Evolutionary conservation across 2,113 vertebrate species (phyloP), one percentile per base, ranked within the genome.

Genomic region (Aspidoscelis tigris): DNA sequence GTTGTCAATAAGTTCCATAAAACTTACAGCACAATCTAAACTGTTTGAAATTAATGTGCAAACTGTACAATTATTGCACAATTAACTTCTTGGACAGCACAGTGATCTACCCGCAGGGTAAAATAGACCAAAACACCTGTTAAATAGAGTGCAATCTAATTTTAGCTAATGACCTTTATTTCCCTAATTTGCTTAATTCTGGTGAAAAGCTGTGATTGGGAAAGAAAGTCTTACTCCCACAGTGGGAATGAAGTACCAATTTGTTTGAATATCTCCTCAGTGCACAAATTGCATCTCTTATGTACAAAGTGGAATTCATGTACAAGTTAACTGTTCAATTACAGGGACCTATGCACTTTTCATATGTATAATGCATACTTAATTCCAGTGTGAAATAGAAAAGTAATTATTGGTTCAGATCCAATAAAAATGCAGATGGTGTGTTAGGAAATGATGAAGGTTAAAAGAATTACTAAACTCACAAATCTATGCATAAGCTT

Each of bases 51-150:
- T 85, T 90, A 91, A 91, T 87, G 47, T 86, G 53, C 5, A 82
- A 83, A 87, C 80, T 87, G 44, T 80, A 90, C 76, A 91, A 82
- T 88, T 92, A 93, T 89, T 7, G 12, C 89, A 90, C 84, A 90
- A 88, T 90, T 94, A 93, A 90, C 88, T 91, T 94, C 87, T 88
- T 92, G 82, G 88, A 89, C 86, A 82, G n/a, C 68, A 84, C 21
- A 82, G 85, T 89, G 80, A 79, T 89, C 80, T 92, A 76, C 85
- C 87, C 78, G 89, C 68, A 79, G 83, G 88, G 85, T 90, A 80
- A 91, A 93, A 92, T 91, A 89, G 24, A 91, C 39, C 87, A 89
- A 93, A 89, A 89, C 86, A 92, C 89, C 93, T 94, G 93, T 93
- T 95, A 94, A 93, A 86, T 88, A 92, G 83, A 33, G 7, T 89